These are phyloP conservation scores for Epinotia ramella DNA, from an alignment of 2,888 invertebrate genomes.

Conservation along the genomic window DNA sequence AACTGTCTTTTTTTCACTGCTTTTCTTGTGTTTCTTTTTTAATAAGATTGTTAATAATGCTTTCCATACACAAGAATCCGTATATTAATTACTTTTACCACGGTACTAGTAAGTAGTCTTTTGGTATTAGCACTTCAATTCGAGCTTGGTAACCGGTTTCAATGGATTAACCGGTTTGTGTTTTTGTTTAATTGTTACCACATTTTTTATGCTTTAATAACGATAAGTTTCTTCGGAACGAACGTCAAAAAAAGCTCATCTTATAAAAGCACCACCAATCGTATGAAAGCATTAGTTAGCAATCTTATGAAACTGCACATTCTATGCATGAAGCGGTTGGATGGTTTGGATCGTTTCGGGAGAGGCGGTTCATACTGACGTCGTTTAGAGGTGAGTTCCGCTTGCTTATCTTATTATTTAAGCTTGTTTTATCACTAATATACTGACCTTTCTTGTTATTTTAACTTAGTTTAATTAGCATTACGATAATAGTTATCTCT, in stretches of 20 bases:
- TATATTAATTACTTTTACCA: neutral
- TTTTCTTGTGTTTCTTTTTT: conserved; percentile 9
- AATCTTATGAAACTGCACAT: conserved; percentile 24
- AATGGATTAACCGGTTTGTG: neutral
- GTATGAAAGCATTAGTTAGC: conserved; percentile 18
- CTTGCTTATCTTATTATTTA: conserved; percentile 45
- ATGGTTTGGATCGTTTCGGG: conserved; percentile 64
- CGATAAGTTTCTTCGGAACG: too few relatives aligned
- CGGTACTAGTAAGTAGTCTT: too few relatives aligned
- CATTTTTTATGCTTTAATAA: neutral
- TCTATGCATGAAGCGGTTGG: conserved; percentile 48
- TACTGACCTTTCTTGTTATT: conserved; percentile 1
- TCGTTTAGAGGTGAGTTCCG: conserved; percentile 57
- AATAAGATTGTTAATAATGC: conserved; percentile 27
- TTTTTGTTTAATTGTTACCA: neutral
- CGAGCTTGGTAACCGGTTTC: too few relatives aligned
- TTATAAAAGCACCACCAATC: neutral
- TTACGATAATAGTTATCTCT: too few relatives aligned
- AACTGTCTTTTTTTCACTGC: neutral
- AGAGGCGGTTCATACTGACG: conserved; percentile 57
- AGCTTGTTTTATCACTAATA: neutral
- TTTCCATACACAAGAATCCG: neutral
- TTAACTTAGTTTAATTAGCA: neutral
- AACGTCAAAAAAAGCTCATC: neutral
- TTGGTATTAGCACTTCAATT: too few relatives aligned